These are phyloP conservation scores for Isurus oxyrinchus DNA, from an alignment of 2,113 vertebrate genomes.

Conservation along the genomic window DNA sequence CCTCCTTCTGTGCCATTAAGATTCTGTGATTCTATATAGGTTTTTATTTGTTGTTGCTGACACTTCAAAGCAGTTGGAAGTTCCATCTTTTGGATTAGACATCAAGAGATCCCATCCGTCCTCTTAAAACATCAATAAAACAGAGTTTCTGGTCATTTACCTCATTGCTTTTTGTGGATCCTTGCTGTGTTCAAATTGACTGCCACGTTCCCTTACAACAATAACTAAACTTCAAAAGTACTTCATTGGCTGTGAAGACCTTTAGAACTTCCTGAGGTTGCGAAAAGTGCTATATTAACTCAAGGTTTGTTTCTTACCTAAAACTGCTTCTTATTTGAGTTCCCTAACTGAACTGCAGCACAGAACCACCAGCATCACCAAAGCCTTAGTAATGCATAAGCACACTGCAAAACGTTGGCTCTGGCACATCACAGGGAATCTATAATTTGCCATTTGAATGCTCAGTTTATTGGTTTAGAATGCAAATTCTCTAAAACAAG, in stretches of 20 bases:
- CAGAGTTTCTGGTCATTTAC: not conserved
- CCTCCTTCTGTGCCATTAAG: no score
- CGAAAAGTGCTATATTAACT: not conserved
- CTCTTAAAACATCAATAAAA: not conserved
- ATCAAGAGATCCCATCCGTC: not conserved
- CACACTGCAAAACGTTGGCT: not conserved
- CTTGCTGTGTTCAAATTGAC: not conserved
- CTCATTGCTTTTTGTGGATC: not conserved
- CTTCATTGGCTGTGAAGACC: not conserved
- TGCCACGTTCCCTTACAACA: not conserved
- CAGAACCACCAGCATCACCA: not conserved
- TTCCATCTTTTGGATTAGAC: not conserved
- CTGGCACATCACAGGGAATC: not conserved
- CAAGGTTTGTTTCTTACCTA: not conserved
- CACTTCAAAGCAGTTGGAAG: not conserved
- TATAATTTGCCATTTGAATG: conserved; percentile 18
- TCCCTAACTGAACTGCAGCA: not conserved
- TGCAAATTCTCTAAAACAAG: not conserved
- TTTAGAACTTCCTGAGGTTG: not conserved
- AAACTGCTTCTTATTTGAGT: not conserved
- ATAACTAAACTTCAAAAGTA: not conserved
- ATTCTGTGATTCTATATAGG: no score
- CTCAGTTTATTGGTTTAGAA: conserved; percentile 13
- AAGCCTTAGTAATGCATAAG: not conserved
- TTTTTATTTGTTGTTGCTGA: no score